Percentiles rank a stretch among this genome's conserved stretches.
phyloP scores from a whole-genome alignment of 2,797 vertebrate species.

The Serranus cabrilla region DNA sequence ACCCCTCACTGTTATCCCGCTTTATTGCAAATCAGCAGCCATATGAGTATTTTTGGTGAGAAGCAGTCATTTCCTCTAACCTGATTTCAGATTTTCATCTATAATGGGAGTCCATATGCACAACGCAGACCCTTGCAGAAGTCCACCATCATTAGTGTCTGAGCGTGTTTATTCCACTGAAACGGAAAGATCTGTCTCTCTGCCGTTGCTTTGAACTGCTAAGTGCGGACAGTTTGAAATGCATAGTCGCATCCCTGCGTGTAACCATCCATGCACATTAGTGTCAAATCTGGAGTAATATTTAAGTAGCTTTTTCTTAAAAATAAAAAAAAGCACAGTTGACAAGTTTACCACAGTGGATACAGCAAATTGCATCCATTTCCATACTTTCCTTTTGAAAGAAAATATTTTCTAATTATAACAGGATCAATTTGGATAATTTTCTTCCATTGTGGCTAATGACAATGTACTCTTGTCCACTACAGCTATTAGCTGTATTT shows the following conservation, averaged over 20 bases:
- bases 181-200: slow-evolving; percentile 14
- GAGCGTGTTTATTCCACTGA: slow-evolving; percentile 15
- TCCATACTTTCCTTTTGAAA: background rate
- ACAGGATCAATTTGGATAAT: background rate
- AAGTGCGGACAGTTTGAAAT: slow-evolving; percentile 53
- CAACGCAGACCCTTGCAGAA: slow-evolving; percentile 14
- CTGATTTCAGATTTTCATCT: slow-evolving; percentile 45
- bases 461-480: background rate
- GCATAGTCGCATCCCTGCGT: slow-evolving; percentile 28
- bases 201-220: slow-evolving; percentile 45
- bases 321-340: too few relatives aligned
- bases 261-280: slow-evolving; percentile 43
- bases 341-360: slow-evolving; percentile 7
- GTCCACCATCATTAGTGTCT: slow-evolving; percentile 25
- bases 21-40: slow-evolving; percentile 49
- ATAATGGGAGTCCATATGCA: slow-evolving; percentile 19
- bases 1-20: slow-evolving; percentile 11
- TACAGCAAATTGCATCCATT: background rate
- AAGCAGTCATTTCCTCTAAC: slow-evolving; percentile 48
- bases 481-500: background rate
- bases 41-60: slow-evolving; percentile 31
- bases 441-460: background rate
- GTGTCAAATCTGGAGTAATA: slow-evolving; percentile 23
- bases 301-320: background rate
- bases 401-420: background rate